These are phyloP conservation scores for Xanthorhoe designata DNA, from an alignment of 2,888 invertebrate genomes.

Conservation along the genomic window DNA sequence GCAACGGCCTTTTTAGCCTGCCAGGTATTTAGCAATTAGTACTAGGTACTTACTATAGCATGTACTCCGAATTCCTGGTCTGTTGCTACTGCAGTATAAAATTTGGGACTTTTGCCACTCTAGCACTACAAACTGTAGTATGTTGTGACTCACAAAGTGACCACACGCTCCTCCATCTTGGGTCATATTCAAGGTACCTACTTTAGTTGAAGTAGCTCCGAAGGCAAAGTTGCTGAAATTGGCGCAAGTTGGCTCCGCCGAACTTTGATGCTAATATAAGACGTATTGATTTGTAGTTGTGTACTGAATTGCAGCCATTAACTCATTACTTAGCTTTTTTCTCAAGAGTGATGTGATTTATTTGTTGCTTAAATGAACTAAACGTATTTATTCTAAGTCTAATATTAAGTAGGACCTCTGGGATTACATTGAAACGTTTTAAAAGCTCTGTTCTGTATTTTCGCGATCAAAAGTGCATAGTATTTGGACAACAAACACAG, in stretches of 20 bases:
- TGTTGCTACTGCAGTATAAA: background rate
- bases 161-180: slow-evolving; percentile 18
- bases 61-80: too few species aligned
- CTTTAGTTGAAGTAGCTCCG: slow-evolving; percentile 17
- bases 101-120: background rate
- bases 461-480: too few species aligned
- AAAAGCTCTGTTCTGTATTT: too few species aligned
- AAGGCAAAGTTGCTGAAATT: slow-evolving; percentile 19
- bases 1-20: too few species aligned
- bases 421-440: too few species aligned
- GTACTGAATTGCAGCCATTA: slow-evolving; percentile 6
- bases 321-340: background rate
- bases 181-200: slow-evolving; percentile 23
- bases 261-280: slow-evolving; percentile 33
- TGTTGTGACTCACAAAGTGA: slow-evolving; percentile 24
- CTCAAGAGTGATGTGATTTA: background rate
- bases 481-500: too few species aligned
- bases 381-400: too few species aligned
- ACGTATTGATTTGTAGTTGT: slow-evolving; percentile 26
- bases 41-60: too few species aligned
- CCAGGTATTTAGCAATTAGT: too few species aligned
- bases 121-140: slow-evolving; percentile 4
- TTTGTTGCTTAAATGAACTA: too few species aligned
- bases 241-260: slow-evolving; percentile 16
- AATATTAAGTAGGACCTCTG: too few species aligned